These are phyloP conservation scores for Periophthalmus modestus DNA, from an alignment of 2,113 vertebrate species.

Conservation along the genomic window DNA sequence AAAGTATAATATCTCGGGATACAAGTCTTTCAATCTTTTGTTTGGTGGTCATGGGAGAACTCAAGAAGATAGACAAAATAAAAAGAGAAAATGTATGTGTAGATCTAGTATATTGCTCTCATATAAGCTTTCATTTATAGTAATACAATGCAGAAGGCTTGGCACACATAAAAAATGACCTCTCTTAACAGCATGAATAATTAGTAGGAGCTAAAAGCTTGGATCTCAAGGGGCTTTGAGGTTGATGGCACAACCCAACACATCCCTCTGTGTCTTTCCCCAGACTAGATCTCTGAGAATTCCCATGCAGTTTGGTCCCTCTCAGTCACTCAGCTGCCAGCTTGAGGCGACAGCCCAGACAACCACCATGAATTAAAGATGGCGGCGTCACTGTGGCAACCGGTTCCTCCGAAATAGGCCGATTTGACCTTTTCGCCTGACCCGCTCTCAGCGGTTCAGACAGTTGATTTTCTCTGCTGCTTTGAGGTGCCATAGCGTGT, in stretches of 20 bases:
- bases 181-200: constrained; percentile 29
- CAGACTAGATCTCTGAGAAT: constrained; percentile 39
- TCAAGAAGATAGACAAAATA: neutral
- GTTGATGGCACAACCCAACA: constrained; percentile 45
- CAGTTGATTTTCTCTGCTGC: constrained; percentile 61
- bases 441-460: constrained; percentile 59
- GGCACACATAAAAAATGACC: neutral
- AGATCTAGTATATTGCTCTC: neutral
- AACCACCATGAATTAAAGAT: constrained; percentile 71
- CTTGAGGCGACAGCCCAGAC: constrained; percentile 57
- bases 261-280: constrained; percentile 34
- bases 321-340: constrained; percentile 59
- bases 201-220: constrained; percentile 15
- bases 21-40: neutral
- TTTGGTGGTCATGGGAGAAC: neutral
- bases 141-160: constrained; percentile 1
- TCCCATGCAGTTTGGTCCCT: constrained; percentile 52
- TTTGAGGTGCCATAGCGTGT: constrained; percentile 50
- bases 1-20: neutral
- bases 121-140: neutral
- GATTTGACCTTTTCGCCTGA: constrained; percentile 55
- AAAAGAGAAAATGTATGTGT: neutral
- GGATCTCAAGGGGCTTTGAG: constrained; percentile 12
- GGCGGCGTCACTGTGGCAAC: constrained; percentile 55
- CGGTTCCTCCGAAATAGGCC: constrained; percentile 61